Percentiles rank a stretch among this genome's conserved stretches.
phyloP scores from a whole-genome alignment of 2,888 invertebrate genomes.

The Tyria jacobaeae region DNA sequence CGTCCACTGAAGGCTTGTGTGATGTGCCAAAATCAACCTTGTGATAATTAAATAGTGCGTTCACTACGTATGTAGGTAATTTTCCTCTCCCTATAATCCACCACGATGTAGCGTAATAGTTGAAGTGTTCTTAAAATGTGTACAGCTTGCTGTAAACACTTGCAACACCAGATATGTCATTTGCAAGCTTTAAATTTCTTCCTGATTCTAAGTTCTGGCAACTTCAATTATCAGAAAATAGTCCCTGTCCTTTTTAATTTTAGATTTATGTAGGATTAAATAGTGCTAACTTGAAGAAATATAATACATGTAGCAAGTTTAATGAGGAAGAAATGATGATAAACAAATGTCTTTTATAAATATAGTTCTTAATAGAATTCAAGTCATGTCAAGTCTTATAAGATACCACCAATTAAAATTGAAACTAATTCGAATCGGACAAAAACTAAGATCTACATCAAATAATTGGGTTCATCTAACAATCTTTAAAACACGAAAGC shows the following conservation, averaged over 20 bases:
- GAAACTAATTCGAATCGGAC: background rate
- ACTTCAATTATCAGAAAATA: background rate
- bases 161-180: background rate
- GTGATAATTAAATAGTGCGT: conserved; percentile 49
- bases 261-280: no score
- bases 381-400: no score
- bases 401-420: no score
- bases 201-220: background rate
- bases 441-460: background rate
- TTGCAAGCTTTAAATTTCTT: background rate
- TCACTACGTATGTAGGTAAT: background rate
- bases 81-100: background rate
- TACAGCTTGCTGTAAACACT: background rate
- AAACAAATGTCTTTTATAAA: no score
- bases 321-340: no score
- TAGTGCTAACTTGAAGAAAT: no score
- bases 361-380: no score
- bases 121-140: background rate
- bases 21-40: conserved; percentile 63
- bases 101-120: background rate
- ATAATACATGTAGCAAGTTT: no score
- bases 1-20: conserved; percentile 72
- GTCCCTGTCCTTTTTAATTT: background rate
- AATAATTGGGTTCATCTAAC: no score
- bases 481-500: background rate